Conservation (phyloP, 2,888 invertebrate species). For the Torymus auratus region DNA sequence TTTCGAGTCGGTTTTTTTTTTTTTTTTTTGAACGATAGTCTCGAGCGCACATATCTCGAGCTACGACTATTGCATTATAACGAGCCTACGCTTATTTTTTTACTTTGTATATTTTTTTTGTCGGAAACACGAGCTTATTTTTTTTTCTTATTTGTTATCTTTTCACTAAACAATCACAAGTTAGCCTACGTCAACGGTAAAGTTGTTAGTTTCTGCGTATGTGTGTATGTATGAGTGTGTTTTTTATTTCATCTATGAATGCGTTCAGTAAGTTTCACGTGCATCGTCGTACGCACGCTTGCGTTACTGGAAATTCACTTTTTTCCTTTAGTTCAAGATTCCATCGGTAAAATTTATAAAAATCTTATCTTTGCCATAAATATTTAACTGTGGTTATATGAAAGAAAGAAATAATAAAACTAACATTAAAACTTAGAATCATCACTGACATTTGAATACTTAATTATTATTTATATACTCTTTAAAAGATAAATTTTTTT, state of each 20-base stretch:
- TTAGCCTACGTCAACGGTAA: conserved; percentile 67
- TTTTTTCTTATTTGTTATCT: conserved; percentile 43
- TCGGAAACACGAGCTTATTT: conserved; percentile 46
- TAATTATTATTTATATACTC: conserved; percentile 22
- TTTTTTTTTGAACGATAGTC: conserved; percentile 37
- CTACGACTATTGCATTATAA: conserved; percentile 65
- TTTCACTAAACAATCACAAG: conserved; percentile 69
- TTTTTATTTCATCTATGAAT: conserved; percentile 46
- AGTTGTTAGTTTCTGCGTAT: conserved; percentile 59
- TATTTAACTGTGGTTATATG: conserved; percentile 17
- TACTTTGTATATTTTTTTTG: conserved; percentile 41
- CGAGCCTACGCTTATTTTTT: conserved; percentile 67
- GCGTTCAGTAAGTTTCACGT: conserved; percentile 18
- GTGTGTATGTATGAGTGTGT: too few species aligned
- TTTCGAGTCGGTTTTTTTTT: conserved; percentile 21
- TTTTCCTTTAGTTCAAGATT: conserved; percentile 32
- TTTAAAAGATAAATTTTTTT: conserved; percentile 38
- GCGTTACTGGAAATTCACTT: conserved; percentile 4
- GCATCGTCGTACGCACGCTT: not conserved
- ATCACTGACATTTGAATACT: conserved; percentile 4
- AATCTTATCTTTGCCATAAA: conserved; percentile 17
- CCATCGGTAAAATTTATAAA: conserved; percentile 45
- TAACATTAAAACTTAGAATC: conserved; percentile 13
- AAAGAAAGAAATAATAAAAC: conserved; percentile 19
- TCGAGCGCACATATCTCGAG: conserved; percentile 50